Evolutionary conservation across 1,140 invertebrate species (phyloP).

Genomic region (Gonatopus flavifemur): DNA sequence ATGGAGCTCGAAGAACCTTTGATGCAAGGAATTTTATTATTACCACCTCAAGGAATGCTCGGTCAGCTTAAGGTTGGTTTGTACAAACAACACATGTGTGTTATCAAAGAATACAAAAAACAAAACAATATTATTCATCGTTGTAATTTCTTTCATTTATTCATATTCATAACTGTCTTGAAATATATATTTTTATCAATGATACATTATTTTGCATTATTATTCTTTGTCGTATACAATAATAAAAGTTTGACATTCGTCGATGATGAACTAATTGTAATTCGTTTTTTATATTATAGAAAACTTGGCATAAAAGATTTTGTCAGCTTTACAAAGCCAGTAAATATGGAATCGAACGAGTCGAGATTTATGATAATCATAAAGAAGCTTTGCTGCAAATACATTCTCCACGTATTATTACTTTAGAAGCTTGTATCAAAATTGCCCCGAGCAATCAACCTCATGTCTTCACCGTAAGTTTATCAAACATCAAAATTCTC

Average conservation of each 20-base stretch:
- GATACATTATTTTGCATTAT: background rate
- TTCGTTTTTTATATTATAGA: conserved; percentile 60
- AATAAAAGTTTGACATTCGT: no score
- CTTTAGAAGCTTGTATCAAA: conserved; percentile 83
- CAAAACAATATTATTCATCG: no score
- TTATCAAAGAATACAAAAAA: no score
- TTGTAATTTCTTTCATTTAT: no score
- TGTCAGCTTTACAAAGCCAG: conserved; percentile 78
- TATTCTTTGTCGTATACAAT: no score
- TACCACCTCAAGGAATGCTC: conserved; percentile 68
- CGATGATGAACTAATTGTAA: background rate
- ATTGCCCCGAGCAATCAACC: conserved; percentile 67
- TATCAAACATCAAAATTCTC: no score
- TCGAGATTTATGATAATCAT: conserved; percentile 81
- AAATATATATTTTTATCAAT: no score
- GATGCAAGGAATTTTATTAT: conserved; percentile 67
- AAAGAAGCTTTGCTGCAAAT: conserved; percentile 67
- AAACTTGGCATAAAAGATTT: conserved; percentile 77
- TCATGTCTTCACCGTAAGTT: conserved; percentile 61
- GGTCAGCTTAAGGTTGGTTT: conserved; percentile 59
- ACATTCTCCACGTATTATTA: conserved; percentile 72
- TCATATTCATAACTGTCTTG: no score
- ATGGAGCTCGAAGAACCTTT: conserved; percentile 71
- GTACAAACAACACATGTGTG: background rate
- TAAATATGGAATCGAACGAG: conserved; percentile 78